Conservation (phyloP, 2,888 invertebrate genomes). For the Pollenia angustigena region DNA sequence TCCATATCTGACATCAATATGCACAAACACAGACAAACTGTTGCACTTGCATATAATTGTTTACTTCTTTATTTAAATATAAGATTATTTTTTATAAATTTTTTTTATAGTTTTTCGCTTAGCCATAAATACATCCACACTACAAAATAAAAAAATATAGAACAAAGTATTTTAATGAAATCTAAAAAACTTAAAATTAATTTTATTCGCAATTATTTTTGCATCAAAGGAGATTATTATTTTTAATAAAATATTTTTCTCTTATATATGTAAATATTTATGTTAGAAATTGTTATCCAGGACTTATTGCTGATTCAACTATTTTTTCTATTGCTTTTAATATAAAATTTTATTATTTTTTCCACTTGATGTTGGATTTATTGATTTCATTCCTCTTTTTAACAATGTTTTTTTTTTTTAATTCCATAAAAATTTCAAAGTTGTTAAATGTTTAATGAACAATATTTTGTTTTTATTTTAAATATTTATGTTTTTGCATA, state of each 20-base stretch:
- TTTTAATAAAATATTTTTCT: neutral
- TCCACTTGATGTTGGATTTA: neutral
- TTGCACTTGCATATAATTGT: no score
- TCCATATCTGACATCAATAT: no score
- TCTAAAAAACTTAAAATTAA: no score
- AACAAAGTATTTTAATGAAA: no score
- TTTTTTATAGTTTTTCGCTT: no score
- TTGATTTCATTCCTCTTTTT: neutral
- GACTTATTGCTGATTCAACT: neutral
- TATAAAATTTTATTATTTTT: constrained; percentile 3
- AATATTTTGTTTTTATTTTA: constrained; percentile 15
- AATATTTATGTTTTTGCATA: neutral
- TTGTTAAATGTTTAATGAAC: constrained; percentile 15
- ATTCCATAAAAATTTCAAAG: neutral
- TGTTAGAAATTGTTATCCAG: neutral
- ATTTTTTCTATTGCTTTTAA: neutral
- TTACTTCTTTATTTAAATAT: no score
- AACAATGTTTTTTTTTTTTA: neutral
- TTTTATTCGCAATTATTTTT: neutral
- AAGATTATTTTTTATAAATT: no score
- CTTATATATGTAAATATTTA: neutral
- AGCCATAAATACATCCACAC: no score
- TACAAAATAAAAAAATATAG: no score
- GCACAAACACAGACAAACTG: no score
- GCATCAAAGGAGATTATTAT: neutral